Percentiles rank a stretch among this genome's conserved stretches.
Conservation (phyloP, 2,888 invertebrate species). For the Syrphus vitripennis region DNA sequence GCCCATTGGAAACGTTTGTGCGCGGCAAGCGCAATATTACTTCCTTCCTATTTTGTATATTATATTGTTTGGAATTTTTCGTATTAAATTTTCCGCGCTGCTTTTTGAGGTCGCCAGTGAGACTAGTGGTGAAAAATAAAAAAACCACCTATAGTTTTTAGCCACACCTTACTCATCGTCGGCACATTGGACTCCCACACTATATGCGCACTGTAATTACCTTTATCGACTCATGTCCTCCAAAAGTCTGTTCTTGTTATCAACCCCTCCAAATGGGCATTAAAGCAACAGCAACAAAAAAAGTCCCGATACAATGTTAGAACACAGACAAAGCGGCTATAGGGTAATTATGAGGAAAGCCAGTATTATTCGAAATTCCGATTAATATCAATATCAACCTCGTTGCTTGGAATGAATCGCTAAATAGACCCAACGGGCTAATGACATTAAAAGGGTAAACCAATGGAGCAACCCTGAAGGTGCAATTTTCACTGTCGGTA, state of each 20-base stretch:
- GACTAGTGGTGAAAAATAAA: constrained; percentile 6
- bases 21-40: constrained; percentile 47
- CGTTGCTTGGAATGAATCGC: constrained; percentile 43
- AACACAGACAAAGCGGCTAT: constrained; percentile 21
- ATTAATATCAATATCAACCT: constrained; percentile 45
- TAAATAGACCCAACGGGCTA: constrained; percentile 33
- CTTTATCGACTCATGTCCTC: constrained; percentile 3
- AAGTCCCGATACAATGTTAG: constrained; percentile 25
- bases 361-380: not conserved
- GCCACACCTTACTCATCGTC: constrained; percentile 32
- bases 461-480: constrained; percentile 41
- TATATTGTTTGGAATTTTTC: constrained; percentile 14
- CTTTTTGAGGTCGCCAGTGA: constrained; percentile 42
- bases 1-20: constrained; percentile 23
- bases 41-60: constrained; percentile 49
- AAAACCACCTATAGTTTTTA: not conserved
- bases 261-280: constrained; percentile 30
- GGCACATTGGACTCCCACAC: constrained; percentile 24
- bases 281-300: not conserved
- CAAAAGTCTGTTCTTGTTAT: not conserved
- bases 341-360: not conserved
- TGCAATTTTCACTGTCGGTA: not conserved
- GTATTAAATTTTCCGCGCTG: constrained; percentile 45
- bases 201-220: not conserved
- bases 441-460: constrained; percentile 23